Conservation (phyloP, 2,797 vertebrate species). For the Champsocephalus esox region DNA sequence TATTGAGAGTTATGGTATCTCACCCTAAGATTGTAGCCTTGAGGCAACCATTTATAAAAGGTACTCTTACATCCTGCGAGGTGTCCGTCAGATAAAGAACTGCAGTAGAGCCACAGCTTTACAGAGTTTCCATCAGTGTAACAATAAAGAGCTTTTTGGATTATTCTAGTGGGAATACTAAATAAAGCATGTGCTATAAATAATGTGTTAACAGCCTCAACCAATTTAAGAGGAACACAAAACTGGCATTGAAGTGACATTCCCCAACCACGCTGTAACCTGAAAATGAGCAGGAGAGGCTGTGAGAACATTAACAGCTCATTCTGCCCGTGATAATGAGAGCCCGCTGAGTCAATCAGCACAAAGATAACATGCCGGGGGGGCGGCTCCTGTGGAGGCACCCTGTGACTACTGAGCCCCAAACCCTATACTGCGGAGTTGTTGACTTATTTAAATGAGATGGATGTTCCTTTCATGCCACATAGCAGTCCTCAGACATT, state of each 20-base stretch:
- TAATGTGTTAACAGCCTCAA: slow-evolving; percentile 12
- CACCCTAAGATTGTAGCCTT: slow-evolving; percentile 27
- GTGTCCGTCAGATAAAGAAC: slow-evolving; percentile 16
- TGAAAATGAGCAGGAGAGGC: slow-evolving; percentile 56
- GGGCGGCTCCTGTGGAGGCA: slow-evolving; percentile 53
- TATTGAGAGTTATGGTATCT: slow-evolving; percentile 35
- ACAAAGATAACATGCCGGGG: slow-evolving; percentile 66
- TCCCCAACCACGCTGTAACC: slow-evolving; percentile 32
- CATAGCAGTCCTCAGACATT: slow-evolving; percentile 50
- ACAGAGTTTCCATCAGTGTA: slow-evolving; percentile 1
- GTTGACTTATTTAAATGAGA: slow-evolving; percentile 76
- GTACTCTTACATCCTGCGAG: slow-evolving; percentile 29
- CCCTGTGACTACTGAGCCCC: slow-evolving; percentile 44
- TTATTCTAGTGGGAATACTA: slow-evolving; percentile 28
- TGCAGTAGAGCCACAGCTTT: slow-evolving; percentile 11
- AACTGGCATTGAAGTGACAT: slow-evolving; percentile 45
- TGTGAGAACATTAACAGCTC: slow-evolving; percentile 50
- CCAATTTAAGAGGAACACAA: slow-evolving; percentile 30
- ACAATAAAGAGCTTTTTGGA: slow-evolving; percentile 16
- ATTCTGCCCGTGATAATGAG: slow-evolving; percentile 63
- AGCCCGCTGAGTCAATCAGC: slow-evolving; percentile 72
- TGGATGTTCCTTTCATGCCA: slow-evolving; percentile 51
- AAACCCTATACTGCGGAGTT: slow-evolving; percentile 58
- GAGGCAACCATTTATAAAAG: slow-evolving; percentile 35
- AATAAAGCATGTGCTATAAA: slow-evolving; percentile 41